These are phyloP conservation scores for Drosophila kanekoi DNA, from an alignment of 2,888 invertebrate species.

Conservation along the genomic window DNA sequence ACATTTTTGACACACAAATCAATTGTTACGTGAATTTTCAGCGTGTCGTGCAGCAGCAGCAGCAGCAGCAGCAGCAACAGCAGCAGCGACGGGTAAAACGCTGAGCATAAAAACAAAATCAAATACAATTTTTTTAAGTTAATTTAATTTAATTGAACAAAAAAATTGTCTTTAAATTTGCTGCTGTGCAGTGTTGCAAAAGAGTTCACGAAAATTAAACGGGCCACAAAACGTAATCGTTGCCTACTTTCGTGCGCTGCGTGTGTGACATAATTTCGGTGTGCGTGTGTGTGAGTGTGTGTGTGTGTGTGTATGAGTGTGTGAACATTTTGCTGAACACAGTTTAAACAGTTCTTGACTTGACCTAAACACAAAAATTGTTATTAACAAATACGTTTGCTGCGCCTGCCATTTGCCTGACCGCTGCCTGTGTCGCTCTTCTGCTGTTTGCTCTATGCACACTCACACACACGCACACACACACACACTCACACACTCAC, in stretches of 20 bases:
- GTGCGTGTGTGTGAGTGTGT: slow-evolving; percentile 22
- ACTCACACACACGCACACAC: slow-evolving; percentile 17
- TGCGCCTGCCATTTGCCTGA: slow-evolving; percentile 1
- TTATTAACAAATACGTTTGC: slow-evolving; percentile 26
- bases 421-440: slow-evolving; percentile 24
- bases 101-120: slow-evolving; percentile 19
- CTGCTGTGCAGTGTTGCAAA: not conserved
- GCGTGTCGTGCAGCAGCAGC: slow-evolving; percentile 69
- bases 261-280: slow-evolving; percentile 76
- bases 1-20: slow-evolving; percentile 83
- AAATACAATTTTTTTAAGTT: slow-evolving; percentile 6
- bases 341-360: not conserved
- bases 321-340: not conserved
- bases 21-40: slow-evolving; percentile 84
- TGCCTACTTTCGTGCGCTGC: slow-evolving; percentile 76
- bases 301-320: not conserved
- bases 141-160: slow-evolving; percentile 9
- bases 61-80: slow-evolving; percentile 56
- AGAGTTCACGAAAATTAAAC: slow-evolving; percentile 14
- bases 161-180: not conserved
- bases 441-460: slow-evolving; percentile 30
- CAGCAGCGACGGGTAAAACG: slow-evolving; percentile 55
- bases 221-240: slow-evolving; percentile 37
- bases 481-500: slow-evolving; percentile 17
- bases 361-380: slow-evolving; percentile 4